phyloP scores from a whole-genome alignment of 2,797 vertebrate species.

The Sardinella longiceps region DNA sequence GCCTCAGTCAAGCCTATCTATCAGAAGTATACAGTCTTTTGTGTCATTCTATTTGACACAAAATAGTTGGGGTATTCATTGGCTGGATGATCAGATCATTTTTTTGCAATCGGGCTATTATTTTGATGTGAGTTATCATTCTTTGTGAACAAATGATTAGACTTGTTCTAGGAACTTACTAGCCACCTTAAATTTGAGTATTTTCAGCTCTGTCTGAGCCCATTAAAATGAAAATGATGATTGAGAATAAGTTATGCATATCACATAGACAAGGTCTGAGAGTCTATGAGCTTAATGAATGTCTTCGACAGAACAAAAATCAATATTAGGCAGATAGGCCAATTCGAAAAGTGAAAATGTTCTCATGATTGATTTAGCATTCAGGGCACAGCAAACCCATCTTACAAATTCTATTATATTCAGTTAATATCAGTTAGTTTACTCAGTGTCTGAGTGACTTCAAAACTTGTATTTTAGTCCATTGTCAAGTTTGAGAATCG shows the following conservation, averaged over 20 bases:
- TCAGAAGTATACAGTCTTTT: too few species aligned
- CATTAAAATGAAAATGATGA: neutral
- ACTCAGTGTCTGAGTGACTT: neutral
- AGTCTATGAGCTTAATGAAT: neutral
- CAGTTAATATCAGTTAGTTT: neutral
- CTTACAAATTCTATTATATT: neutral
- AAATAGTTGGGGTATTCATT: too few species aligned
- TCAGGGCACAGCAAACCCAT: neutral
- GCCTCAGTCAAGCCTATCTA: too few species aligned
- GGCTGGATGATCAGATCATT: neutral
- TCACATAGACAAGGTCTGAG: neutral
- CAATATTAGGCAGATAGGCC: neutral
- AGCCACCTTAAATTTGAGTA: neutral
- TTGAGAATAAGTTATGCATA: neutral
- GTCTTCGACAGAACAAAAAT: neutral
- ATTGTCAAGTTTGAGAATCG: neutral
- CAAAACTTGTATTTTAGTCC: neutral
- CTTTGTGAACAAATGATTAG: too few species aligned
- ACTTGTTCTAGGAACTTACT: neutral
- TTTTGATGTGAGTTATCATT: too few species aligned
- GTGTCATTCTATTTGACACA: neutral
- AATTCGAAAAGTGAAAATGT: neutral
- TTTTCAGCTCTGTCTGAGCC: neutral
- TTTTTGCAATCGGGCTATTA: neutral
- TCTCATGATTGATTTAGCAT: neutral